Base-by-base conservation (phyloP, 2,888 invertebrate species). In the Troilus luridus region DNA sequence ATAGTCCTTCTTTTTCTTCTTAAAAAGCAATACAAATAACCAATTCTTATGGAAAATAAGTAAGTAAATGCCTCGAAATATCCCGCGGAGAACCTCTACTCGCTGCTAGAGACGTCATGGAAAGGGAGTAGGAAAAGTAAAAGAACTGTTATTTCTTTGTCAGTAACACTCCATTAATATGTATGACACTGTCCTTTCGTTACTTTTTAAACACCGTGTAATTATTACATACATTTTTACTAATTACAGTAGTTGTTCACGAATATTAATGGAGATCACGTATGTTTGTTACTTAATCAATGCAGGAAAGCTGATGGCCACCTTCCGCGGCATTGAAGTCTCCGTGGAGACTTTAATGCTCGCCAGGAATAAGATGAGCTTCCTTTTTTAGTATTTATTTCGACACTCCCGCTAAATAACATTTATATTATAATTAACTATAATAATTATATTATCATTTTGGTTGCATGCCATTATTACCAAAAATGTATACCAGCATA, bases 61-160 rank as follows among this genome's bases (percentile, higher is more conserved):
- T 77, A 77, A 17, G 17, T 27, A 27, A 27, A 7, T 67, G 24
- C 9, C 72, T 17, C 17, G 14, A 17, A 41, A 41, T 41, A 77
- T 9, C 41, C 27, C 41, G 27, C 67, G 72, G 72, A 77, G 72
- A 77, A 77, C 41, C 72, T 41, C 72, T 41, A 41, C 12, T 24
- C 24, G 7, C 41, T 41, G 8, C 27, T 24, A 41, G 72, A 77
- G 27, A 77, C 41, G 72, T 77, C 17, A 77, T 27, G 72, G 56
- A 58, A 85, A 56, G 85, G 85, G n/a, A 85, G 21, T 58, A 58
- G 41, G n/a, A 85, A 85, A 85, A 56, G 85, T 85, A 85, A 56
- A 85, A n/a, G n/a, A 85, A 85, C 85, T 58, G 85, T 85, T 58
- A 56, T 85, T 21, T 41, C 85, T 85, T 85, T 85, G 85, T 85